Evolutionary conservation across 2,888 invertebrate genomes (phyloP).

Genomic region (Melanargia galathea): DNA sequence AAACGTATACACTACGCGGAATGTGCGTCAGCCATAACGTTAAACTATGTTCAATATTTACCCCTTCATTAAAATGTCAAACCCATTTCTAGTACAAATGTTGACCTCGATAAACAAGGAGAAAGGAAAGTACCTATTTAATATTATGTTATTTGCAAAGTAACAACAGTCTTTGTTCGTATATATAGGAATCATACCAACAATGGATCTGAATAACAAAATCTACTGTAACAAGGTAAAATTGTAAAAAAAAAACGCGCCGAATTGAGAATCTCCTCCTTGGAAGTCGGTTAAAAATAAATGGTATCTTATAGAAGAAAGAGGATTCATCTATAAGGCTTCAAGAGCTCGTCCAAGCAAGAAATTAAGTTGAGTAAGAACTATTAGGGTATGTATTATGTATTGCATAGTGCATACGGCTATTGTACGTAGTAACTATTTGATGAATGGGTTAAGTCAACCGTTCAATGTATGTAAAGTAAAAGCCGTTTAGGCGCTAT

Average conservation of each 20-base stretch:
- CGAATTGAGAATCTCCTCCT: no score
- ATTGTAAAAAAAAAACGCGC: not conserved
- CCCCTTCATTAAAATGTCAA: constrained; percentile 17
- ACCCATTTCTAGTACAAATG: constrained; percentile 12
- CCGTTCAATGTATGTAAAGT: not conserved
- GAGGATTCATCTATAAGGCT: not conserved
- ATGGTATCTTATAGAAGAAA: not conserved
- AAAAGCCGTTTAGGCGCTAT: not conserved
- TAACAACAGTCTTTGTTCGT: constrained; percentile 10
- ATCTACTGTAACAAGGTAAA: not conserved
- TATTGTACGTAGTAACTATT: not conserved
- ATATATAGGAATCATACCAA: not conserved
- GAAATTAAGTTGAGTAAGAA: constrained; percentile 17
- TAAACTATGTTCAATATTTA: not conserved
- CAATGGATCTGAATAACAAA: not conserved
- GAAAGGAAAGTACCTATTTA: constrained; percentile 14
- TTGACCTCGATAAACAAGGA: constrained; percentile 17
- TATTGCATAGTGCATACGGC: not conserved
- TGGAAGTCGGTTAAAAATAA: no score
- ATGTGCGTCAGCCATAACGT: not conserved
- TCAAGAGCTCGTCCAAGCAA: constrained; percentile 9
- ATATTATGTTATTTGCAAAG: constrained; percentile 4
- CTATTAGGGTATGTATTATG: not conserved
- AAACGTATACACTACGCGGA: no score
- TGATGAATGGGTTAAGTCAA: constrained; percentile 10